Conservation (phyloP, 1,140 invertebrate species). For the Scaptomyza graminum region DNA sequence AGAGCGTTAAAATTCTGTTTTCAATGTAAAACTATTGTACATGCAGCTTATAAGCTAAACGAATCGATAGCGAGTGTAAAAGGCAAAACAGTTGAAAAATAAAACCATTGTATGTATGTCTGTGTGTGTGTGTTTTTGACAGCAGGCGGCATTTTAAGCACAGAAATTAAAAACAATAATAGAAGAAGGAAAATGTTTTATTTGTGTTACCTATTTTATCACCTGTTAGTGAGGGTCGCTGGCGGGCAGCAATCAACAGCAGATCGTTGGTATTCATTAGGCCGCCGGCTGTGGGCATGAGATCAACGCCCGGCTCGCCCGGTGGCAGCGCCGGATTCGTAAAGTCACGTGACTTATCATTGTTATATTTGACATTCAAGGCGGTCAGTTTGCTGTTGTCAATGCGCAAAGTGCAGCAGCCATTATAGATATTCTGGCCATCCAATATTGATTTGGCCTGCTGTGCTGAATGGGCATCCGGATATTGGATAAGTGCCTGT, state of each 20-base stretch:
- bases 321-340: constrained; percentile 98
- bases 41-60: constrained; percentile 57
- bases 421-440: constrained; percentile 99
- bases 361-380: constrained; percentile 99
- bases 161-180: constrained; percentile 53
- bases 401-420: constrained; percentile 99
- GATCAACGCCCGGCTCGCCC: constrained; percentile 91
- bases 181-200: constrained; percentile 75
- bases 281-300: constrained; percentile 86
- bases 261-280: constrained; percentile 86
- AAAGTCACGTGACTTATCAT: constrained; percentile 99
- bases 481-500: constrained; percentile 98
- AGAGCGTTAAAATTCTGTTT: neutral
- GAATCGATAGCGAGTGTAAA: constrained; percentile 77
- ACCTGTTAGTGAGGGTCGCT: constrained; percentile 86
- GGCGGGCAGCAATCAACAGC: constrained; percentile 88
- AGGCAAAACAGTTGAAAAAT: constrained; percentile 49
- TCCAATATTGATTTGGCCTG: constrained; percentile 97
- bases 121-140: constrained; percentile 14
- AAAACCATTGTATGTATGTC: constrained; percentile 29
- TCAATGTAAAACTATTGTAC: constrained; percentile 21
- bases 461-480: constrained; percentile 97
- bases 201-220: constrained; percentile 84
- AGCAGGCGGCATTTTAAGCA: constrained; percentile 33
- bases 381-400: constrained; percentile 99